Conservation (phyloP, 2,797 vertebrate genomes). For the Peromyscus attwateri region DNA sequence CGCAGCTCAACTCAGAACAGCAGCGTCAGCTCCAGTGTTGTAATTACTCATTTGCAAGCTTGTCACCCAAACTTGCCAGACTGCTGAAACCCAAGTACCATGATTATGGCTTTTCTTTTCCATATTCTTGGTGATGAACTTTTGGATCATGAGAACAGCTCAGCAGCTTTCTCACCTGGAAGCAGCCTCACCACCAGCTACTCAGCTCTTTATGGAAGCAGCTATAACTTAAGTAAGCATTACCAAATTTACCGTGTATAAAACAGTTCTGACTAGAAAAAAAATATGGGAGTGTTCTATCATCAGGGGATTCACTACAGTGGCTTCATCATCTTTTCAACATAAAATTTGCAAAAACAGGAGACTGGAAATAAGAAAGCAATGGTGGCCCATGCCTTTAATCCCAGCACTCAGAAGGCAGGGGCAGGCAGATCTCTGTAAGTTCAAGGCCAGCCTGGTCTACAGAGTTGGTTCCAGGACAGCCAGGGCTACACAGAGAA, state of each 20-base stretch:
- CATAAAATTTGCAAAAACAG: not conserved
- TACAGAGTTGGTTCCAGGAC: not conserved
- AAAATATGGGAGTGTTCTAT: not conserved
- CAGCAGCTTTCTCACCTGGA: not conserved
- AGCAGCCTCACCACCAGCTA: not conserved
- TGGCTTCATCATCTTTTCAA: not conserved
- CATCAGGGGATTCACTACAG: not conserved
- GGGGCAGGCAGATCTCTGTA: not conserved
- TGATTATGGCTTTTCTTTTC: not conserved
- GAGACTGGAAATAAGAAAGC: not conserved
- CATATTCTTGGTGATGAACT: not conserved
- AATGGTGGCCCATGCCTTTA: not conserved
- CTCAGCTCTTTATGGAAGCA: not conserved
- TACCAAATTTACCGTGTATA: not conserved
- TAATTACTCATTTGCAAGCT: not conserved
- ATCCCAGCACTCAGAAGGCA: not conserved
- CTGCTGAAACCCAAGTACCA: not conserved
- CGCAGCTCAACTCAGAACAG: not conserved
- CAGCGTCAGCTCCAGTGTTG: not conserved
- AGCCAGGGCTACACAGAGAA: not conserved
- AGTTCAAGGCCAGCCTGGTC: not conserved
- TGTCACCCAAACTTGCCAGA: not conserved
- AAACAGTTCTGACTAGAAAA: not conserved
- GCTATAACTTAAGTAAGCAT: slow-evolving; percentile 27
- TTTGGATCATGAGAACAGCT: not conserved